Evolutionary conservation across 2,888 invertebrate genomes (phyloP).

Genomic region (Antitype chi): DNA sequence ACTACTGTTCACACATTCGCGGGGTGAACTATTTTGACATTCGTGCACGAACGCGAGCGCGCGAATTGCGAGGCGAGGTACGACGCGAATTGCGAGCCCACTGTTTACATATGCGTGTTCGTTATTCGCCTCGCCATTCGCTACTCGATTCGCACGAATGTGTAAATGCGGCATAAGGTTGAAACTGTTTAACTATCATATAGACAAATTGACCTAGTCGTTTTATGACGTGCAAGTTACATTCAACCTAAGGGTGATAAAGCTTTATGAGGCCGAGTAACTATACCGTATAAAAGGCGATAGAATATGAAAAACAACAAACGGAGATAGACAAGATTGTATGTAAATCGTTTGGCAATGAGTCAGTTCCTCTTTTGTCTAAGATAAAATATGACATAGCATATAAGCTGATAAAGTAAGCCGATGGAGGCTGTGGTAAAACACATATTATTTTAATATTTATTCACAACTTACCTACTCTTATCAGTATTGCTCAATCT

Average conservation of each 20-base stretch:
- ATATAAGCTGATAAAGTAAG: slow-evolving; percentile 29
- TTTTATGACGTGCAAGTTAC: neutral
- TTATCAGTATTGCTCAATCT: slow-evolving; percentile 9
- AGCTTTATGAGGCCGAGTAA: neutral
- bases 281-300: neutral
- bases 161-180: too few relatives aligned
- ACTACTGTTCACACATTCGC: too few relatives aligned
- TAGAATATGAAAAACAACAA: neutral
- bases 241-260: neutral
- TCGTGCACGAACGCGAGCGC: too few relatives aligned
- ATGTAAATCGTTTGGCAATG: slow-evolving; percentile 21
- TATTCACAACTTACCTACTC: neutral
- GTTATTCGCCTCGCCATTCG: too few relatives aligned
- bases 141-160: too few relatives aligned
- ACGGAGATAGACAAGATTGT: slow-evolving; percentile 9
- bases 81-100: too few relatives aligned
- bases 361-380: slow-evolving; percentile 19
- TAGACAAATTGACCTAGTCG: neutral
- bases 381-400: slow-evolving; percentile 15
- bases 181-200: too few relatives aligned
- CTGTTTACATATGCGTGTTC: too few relatives aligned
- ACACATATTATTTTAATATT: neutral
- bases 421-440: neutral
- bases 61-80: too few relatives aligned
- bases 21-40: too few relatives aligned